These are phyloP conservation scores for Cassiopea xamachana DNA, from an alignment of 30 jellyfish, hydroid and myxozoan genomes.

Conservation along the genomic window DNA sequence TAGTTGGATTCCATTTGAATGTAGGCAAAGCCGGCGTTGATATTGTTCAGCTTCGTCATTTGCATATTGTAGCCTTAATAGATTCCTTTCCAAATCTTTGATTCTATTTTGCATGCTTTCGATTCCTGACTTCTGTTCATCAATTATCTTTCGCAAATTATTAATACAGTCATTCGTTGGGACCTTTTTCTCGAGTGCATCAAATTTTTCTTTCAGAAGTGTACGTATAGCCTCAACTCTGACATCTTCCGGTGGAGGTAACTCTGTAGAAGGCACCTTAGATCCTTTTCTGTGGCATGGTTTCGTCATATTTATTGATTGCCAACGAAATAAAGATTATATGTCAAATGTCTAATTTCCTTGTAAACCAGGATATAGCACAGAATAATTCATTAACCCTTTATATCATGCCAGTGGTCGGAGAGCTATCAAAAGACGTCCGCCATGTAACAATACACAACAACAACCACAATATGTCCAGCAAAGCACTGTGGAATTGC, in stretches of 20 bases:
- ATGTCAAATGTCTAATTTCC: neutral
- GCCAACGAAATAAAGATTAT: no score
- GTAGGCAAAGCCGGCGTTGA: no score
- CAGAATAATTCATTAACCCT: neutral
- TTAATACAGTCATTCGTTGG: neutral
- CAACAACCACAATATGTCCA: neutral
- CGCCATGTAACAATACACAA: neutral
- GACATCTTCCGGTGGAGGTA: neutral
- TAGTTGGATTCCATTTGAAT: no score
- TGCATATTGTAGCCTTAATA: neutral
- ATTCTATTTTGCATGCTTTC: neutral
- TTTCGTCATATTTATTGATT: neutral
- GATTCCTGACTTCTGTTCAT: neutral
- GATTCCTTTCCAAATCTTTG: neutral
- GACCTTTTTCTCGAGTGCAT: neutral
- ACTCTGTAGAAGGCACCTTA: neutral
- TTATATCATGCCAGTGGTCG: neutral
- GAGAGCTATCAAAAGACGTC: neutral
- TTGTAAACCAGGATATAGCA: neutral
- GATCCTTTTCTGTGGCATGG: neutral
- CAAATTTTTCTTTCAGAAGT: neutral
- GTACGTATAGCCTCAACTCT: neutral
- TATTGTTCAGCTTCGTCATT: no score
- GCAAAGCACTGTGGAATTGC: neutral
- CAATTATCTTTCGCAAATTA: neutral